These are phyloP conservation scores for Athalia cordata DNA, from an alignment of 2,888 invertebrate species.

Conservation along the genomic window DNA sequence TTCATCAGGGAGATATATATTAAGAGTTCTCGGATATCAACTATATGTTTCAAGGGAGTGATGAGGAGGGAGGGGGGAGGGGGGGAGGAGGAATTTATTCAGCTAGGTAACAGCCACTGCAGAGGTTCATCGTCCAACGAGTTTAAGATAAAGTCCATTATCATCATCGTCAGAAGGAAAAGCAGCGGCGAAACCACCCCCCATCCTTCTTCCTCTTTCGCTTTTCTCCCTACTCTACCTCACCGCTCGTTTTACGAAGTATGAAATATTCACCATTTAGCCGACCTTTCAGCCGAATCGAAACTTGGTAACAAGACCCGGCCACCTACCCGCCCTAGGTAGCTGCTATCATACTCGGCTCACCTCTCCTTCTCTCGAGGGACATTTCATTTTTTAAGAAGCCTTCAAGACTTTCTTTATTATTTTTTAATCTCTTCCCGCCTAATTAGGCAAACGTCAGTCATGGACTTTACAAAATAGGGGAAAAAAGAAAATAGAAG, in stretches of 20 bases:
- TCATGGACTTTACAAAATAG: no score
- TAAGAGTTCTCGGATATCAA: no score
- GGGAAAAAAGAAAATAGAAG: no score
- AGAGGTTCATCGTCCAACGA: background rate
- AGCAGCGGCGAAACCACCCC: background rate
- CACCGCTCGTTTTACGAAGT: no score
- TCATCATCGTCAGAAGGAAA: background rate
- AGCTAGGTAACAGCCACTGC: no score
- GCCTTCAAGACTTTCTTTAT: background rate
- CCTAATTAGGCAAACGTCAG: slow-evolving; percentile 11
- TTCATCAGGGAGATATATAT: background rate
- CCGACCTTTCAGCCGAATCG: slow-evolving; percentile 39
- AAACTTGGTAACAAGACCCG: slow-evolving; percentile 20
- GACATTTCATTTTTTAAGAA: slow-evolving; percentile 40
- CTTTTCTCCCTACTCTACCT: background rate
- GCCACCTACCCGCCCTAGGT: background rate
- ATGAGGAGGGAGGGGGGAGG: no score
- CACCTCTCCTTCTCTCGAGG: slow-evolving; percentile 5
- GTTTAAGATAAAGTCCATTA: background rate
- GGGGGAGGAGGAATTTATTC: no score
- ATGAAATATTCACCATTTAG: slow-evolving; percentile 41
- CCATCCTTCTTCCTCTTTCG: background rate
- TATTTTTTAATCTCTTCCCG: slow-evolving; percentile 10
- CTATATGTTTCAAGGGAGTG: no score
- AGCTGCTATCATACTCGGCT: background rate